phyloP scores from a whole-genome alignment of 2,888 invertebrate species.

The Epistrophe eligans region DNA sequence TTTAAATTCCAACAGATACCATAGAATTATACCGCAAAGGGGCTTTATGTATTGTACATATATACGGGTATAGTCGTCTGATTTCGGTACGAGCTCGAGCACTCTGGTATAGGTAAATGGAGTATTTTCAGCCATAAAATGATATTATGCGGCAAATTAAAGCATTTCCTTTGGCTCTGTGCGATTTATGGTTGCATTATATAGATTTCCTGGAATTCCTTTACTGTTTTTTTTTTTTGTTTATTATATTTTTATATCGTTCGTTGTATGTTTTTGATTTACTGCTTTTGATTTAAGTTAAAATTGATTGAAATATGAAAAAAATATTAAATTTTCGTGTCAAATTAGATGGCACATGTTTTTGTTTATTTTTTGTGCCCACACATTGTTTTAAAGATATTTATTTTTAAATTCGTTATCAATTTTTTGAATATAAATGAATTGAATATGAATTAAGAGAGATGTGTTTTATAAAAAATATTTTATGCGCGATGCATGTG shows the following conservation, averaged over 20 bases:
- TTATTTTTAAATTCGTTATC: neutral
- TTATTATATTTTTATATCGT: neutral
- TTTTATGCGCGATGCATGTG: neutral
- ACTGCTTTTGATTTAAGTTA: neutral
- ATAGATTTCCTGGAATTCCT: conserved; percentile 59
- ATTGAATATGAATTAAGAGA: neutral
- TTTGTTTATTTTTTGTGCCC: neutral
- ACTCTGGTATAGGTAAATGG: conserved; percentile 53
- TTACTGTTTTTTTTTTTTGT: neutral
- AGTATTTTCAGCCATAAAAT: conserved; percentile 63
- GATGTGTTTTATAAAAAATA: neutral
- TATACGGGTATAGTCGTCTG: too few relatives aligned
- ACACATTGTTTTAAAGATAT: neutral
- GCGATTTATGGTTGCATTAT: conserved; percentile 39
- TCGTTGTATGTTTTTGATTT: neutral
- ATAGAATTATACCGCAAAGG: conserved; percentile 13
- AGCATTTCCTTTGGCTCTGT: conserved; percentile 39
- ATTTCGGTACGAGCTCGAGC: conserved; percentile 9
- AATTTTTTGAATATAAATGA: neutral
- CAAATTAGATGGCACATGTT: neutral
- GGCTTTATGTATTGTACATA: too few relatives aligned
- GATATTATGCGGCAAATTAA: conserved; percentile 68
- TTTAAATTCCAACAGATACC: conserved; percentile 10
- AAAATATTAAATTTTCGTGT: conserved; percentile 13
- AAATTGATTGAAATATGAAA: conserved; percentile 25